Evolutionary conservation across 2,888 invertebrate genomes (phyloP), one percentile per base, ranked within the genome.

Genomic region (Caenorhabditis macrosperma): DNA sequence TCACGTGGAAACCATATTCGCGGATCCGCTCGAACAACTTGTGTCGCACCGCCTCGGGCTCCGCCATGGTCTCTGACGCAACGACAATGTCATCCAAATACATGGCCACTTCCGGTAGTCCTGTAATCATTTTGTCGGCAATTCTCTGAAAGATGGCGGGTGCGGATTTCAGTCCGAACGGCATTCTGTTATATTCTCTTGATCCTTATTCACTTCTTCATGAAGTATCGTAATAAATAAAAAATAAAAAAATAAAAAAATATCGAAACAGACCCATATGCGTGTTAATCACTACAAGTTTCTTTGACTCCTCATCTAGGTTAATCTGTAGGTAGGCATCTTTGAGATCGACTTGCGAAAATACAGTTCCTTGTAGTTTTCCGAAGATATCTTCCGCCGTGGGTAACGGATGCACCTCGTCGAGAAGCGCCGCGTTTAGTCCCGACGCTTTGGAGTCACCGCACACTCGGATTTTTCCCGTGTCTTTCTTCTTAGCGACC

Each of bases 91-190:
- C 54, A 54, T 83, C 83, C 1, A 83, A 35, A 55, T 69, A 77
- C 10, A 57, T 44, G 5, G 54, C 22, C 0, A 74, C 74, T 1
- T 72, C 78, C 0, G 44, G 22, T 3, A 85, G 30, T 17, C 79
- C 83, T 1, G 38, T 35, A 1, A 82, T 33, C 72, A 84, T 67
- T 5, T 46, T 54, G n/a, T 54, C 54, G 7, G 33, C 33, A 5
- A 54, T 24, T 30, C 33, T n/a, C n/a, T n/a, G n/a, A n/a, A n/a
- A n/a, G n/a, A n/a, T n/a, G n/a, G n/a, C n/a, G n/a, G n/a, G n/a
- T 1, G 82, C 85, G 9, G 81, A 64, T 24, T 75, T 78, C 0
- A 87, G 57, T 17, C 86, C 87, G 30, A 87, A 87, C 0, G 86
- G 82, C 12, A 87, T 52, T 12, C 85, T 17, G 22, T 80, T 60